phyloP scores from a whole-genome alignment of 2,797 vertebrate species.

The Brachyrhaphis roseni region DNA sequence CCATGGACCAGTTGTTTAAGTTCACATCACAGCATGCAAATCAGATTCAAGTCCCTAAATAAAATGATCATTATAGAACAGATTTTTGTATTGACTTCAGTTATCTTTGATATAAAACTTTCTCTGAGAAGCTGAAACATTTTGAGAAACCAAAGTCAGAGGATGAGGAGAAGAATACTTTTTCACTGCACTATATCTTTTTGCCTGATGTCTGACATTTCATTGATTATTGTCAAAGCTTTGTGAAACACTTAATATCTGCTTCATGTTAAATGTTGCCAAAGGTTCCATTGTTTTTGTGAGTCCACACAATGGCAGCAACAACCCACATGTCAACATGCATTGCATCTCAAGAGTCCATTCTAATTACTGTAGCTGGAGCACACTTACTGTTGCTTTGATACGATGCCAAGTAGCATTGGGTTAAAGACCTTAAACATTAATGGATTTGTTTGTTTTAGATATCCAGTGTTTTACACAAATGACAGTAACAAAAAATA shows the following conservation, averaged over 20 bases:
- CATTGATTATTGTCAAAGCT: background rate
- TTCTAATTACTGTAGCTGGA: background rate
- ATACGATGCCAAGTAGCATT: background rate
- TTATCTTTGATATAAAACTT: background rate
- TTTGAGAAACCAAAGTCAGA: background rate
- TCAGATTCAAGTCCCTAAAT: background rate
- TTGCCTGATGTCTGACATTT: background rate
- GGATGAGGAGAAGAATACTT: background rate
- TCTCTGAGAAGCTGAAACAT: background rate
- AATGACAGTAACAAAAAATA: background rate
- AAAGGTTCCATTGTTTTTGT: background rate
- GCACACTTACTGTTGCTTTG: background rate
- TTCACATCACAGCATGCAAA: background rate
- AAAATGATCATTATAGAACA: background rate
- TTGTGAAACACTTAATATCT: background rate
- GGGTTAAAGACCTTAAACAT: background rate
- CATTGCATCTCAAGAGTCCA: background rate
- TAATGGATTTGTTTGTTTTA: background rate
- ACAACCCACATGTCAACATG: constrained; percentile 8
- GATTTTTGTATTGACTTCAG: background rate
- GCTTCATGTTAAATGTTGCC: background rate
- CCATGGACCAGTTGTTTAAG: background rate
- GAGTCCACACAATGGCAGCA: constrained; percentile 13
- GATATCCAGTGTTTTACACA: background rate
- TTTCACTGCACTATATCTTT: background rate